Evolutionary conservation across 1,140 invertebrate genomes (phyloP).

Genomic region (Drosophila kohkoa): DNA sequence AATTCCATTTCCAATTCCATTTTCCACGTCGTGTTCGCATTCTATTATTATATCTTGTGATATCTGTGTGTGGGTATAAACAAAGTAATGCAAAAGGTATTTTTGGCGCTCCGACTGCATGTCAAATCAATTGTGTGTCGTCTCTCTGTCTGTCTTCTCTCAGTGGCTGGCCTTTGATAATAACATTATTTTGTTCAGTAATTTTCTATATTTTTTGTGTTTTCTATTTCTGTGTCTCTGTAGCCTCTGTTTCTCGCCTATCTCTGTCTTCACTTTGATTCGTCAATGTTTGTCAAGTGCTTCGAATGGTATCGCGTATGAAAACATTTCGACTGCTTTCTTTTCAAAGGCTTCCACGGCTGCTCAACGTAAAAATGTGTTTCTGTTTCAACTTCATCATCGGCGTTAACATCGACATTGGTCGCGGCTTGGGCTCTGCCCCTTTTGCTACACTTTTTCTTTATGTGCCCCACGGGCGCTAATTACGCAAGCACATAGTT

Average conservation of each 20-base stretch:
- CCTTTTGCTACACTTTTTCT: constrained; percentile 63
- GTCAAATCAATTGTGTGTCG: constrained; percentile 52
- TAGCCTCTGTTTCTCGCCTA: neutral
- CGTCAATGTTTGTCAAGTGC: constrained; percentile 66
- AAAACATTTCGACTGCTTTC: constrained; percentile 54
- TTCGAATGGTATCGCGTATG: constrained; percentile 53
- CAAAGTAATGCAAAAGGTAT: constrained; percentile 64
- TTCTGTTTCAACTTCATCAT: constrained; percentile 22
- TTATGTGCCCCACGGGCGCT: constrained; percentile 48
- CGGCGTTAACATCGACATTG: too few relatives aligned
- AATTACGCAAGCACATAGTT: constrained; percentile 74
- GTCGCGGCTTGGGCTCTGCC: constrained; percentile 10
- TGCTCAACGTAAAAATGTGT: constrained; percentile 38
- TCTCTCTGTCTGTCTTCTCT: neutral
- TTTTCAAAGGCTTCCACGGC: constrained; percentile 34
- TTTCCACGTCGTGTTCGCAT: constrained; percentile 72
- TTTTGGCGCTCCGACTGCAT: constrained; percentile 59
- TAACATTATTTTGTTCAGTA: constrained; percentile 48
- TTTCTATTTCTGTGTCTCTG: constrained; percentile 26
- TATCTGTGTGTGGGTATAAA: constrained; percentile 26
- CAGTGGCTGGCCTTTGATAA: constrained; percentile 54
- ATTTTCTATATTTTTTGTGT: constrained; percentile 43
- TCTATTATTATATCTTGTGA: constrained; percentile 50
- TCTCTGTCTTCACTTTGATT: constrained; percentile 13
- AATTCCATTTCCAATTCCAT: constrained; percentile 61